Percentiles rank a stretch among this genome's conserved stretches.
Conservation (phyloP, 2,888 invertebrate genomes). For the Patella pellucida region DNA sequence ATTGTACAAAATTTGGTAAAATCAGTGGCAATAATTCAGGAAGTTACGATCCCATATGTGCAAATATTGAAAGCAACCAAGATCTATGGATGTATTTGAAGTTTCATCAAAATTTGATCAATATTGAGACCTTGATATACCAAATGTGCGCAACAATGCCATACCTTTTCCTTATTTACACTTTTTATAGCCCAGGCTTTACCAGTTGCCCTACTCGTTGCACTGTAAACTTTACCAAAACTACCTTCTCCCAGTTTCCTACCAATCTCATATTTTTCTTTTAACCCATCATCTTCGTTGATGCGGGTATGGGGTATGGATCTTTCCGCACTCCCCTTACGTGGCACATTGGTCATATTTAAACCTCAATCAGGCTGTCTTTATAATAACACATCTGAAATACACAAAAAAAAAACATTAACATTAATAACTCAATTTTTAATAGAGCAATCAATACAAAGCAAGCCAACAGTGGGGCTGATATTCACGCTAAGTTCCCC, state of each 20-base stretch:
- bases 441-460: too few relatives aligned
- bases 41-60: too few relatives aligned
- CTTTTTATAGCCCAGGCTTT: slow-evolving; percentile 69
- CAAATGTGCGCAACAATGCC: too few relatives aligned
- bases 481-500: too few relatives aligned
- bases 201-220: slow-evolving; percentile 52
- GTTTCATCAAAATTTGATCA: too few relatives aligned
- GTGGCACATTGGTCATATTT: slow-evolving; percentile 22
- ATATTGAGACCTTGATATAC: too few relatives aligned
- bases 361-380: slow-evolving; percentile 15
- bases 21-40: too few relatives aligned
- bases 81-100: too few relatives aligned
- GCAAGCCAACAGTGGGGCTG: too few relatives aligned
- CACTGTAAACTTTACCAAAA: slow-evolving; percentile 68
- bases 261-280: slow-evolving; percentile 60
- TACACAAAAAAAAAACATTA: not conserved
- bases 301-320: slow-evolving; percentile 65
- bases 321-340: slow-evolving; percentile 56
- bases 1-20: too few relatives aligned
- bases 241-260: slow-evolving; percentile 68
- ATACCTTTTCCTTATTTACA: slow-evolving; percentile 70
- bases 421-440: not conserved
- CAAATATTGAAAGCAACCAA: too few relatives aligned
- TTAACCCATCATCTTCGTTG: slow-evolving; percentile 60
- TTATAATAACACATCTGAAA: slow-evolving; percentile 19